A percentile compares a stretch with the other conserved stretches of the same genome.
Conservation (phyloP, 2,888 invertebrate species). For the Phaedon cochleariae region DNA sequence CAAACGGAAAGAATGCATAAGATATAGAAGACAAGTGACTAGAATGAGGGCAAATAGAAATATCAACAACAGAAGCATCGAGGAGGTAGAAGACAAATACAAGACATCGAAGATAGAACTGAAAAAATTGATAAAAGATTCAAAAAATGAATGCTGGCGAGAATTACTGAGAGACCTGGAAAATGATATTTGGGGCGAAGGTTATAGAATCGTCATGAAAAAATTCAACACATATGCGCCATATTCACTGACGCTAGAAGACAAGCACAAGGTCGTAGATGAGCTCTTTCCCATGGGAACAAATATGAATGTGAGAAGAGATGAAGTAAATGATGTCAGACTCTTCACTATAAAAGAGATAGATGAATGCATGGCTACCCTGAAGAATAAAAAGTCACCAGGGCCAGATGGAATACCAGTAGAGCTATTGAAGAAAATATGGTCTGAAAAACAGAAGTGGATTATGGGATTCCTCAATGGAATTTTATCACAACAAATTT, state of each 20-base stretch:
- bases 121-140: background rate
- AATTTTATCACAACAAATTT: too few species aligned
- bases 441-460: too few species aligned
- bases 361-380: background rate
- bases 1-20: background rate
- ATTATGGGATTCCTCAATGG: too few species aligned
- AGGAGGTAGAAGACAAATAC: background rate
- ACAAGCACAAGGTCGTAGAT: background rate
- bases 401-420: too few species aligned
- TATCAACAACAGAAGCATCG: background rate
- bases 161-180: background rate
- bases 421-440: too few species aligned
- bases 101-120: background rate
- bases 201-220: background rate
- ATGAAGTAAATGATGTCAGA: too few species aligned
- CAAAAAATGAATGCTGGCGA: background rate
- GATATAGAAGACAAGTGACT: background rate
- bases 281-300: constrained; percentile 5
- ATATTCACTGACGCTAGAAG: background rate
- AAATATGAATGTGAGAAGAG: background rate
- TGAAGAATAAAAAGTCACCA: background rate
- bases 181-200: background rate
- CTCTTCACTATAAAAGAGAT: too few species aligned
- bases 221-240: background rate
- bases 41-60: background rate